phyloP scores from a whole-genome alignment of 2,797 vertebrate species.

The Rhynchonycteris naso region DNA sequence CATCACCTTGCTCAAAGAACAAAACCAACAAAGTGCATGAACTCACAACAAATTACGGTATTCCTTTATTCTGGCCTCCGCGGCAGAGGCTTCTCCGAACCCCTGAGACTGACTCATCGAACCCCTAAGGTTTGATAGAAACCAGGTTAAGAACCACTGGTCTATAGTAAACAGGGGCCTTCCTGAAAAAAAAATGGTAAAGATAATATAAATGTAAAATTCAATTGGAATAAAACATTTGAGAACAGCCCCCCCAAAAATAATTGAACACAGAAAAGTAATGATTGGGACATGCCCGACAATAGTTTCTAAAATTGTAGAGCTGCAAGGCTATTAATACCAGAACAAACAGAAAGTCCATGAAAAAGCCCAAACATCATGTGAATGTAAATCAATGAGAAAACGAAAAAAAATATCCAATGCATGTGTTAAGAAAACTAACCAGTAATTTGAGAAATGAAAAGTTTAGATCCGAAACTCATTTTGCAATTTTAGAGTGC shows the following conservation, averaged over 20 bases:
- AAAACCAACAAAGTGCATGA: too few species aligned
- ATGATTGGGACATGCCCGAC: neutral
- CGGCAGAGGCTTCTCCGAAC: too few species aligned
- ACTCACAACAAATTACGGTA: too few species aligned
- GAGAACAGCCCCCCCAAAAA: neutral
- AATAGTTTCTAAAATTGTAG: neutral
- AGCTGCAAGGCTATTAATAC: neutral
- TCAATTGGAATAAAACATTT: neutral
- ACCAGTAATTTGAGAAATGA: neutral
- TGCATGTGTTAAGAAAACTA: neutral
- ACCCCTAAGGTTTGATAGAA: too few species aligned
- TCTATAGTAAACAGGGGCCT: neutral
- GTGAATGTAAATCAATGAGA: neutral
- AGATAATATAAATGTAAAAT: neutral
- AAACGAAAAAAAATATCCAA: neutral
- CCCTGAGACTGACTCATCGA: too few species aligned
- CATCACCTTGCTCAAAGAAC: too few species aligned
- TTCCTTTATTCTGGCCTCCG: too few species aligned
- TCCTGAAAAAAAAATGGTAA: neutral
- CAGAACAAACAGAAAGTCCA: neutral
- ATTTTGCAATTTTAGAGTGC: neutral
- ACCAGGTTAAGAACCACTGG: too few species aligned
- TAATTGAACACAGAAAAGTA: neutral
- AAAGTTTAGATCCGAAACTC: neutral
- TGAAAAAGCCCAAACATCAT: neutral